Evolutionary conservation across 2,113 vertebrate genomes (phyloP), one percentile per base, ranked within the genome.

Genomic region (human (Homo sapiens)): DNA sequence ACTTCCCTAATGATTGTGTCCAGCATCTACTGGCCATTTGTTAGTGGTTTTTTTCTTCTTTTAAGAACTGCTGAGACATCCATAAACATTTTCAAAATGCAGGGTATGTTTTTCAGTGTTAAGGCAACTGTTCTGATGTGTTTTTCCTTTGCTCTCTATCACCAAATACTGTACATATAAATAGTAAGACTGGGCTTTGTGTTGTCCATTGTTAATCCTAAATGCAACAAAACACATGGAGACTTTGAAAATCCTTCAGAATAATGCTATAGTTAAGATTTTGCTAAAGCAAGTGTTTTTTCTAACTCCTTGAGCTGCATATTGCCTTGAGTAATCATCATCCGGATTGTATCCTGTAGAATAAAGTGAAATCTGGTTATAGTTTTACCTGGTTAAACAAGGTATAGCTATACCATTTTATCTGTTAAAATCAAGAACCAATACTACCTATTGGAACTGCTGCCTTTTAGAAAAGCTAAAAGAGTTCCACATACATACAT

Each of bases 311-410:
- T 98, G 48, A 99, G 99, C 35, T 99, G 99, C 96, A 99, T 99
- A 66, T 98, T 99, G 38, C 99, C 99, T 73, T 99, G 99, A 59
- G 99, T 99, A 88, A 99, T 98, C 99, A 99, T 99, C 99, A 99
- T 99, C 76, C 99, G 99, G 97, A 99, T 98, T 2, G 99, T 98
- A 73, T 99, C 99, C 99, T 99, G 97, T n/a, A 97, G 96, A 97
- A 91, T 35, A 97, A 90, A 97, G 68, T 0, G 45, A 89, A 90
- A 86, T 25, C 30, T 38, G 50, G 61, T 97, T 73, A 97, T 27
- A n/a, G 35, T 50, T 72, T 75, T 76, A 93, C 50, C 45, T 82
- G n/a, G 40, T 85, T 94, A 90, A 96, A 61, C 40, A 91, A 73
- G 30, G 43, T 73, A 57, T 14, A 66, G 52, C 57, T 66, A 55